Evolutionary conservation across 2,888 invertebrate genomes (phyloP), one percentile per base, ranked within the genome.

Genomic region (Pseudeuparius sepicola): DNA sequence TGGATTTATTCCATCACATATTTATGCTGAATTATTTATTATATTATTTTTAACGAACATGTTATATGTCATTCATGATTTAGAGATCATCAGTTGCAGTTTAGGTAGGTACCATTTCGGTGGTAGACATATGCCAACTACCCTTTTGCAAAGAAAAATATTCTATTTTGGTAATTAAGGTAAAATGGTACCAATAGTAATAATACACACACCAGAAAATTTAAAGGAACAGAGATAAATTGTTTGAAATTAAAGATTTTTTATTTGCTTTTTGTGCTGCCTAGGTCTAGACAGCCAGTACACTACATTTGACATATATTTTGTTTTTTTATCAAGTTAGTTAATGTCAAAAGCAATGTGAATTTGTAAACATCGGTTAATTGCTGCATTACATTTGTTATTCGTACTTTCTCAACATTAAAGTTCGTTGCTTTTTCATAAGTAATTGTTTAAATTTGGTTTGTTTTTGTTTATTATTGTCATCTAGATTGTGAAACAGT

Each of bases 361-460:
- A 20, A 20, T 20, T 6, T 20, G 20, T 20, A 20, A 20, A 20
- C 20, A 20, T 20, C n/a, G 6, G 20, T 20, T 39, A 38, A 28
- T 37, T 43, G 20, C 43, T 42, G 35, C 45, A 43, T 17, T 40
- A 40, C 15, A 30, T 30, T 7, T 17, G 16, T 4, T 17, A 6
- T 5, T 30, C 16, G 6, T 23, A 34, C n/a, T 20, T 20, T n/a
- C 20, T 20, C 20, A 7, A 20, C 20, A 20, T 20, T n/a, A 20
- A 6, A 20, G n/a, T 20, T 20, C n/a, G 20, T 20, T 20, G 7
- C n/a, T 20, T 20, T 6, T 20, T 20, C 20, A 20, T 20, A 20
- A 20, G 20, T 20, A 20, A 20, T 20, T 20, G 20, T 20, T 20
- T 20, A 20, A 20, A 20, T 20, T 20, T 20, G 20, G 20, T 20